Percentiles rank a stretch among this genome's conserved stretches.
These are phyloP conservation scores for Eupeodes luniger DNA, from an alignment of 2,888 invertebrate genomes.

Conservation along the genomic window DNA sequence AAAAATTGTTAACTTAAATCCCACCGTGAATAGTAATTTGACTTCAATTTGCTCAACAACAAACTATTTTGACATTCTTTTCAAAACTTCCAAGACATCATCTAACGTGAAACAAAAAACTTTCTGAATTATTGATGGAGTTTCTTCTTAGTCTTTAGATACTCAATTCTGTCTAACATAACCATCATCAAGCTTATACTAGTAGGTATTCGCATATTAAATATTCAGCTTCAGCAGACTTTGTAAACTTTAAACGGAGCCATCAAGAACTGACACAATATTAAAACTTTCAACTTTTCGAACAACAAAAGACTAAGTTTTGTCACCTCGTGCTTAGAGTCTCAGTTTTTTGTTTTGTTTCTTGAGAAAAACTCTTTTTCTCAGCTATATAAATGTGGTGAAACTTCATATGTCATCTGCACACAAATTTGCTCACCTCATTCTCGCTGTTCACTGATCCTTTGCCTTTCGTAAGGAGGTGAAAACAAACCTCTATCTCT, in stretches of 20 bases:
- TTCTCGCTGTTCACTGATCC: not conserved
- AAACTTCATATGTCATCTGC: conserved; percentile 55
- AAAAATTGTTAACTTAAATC: not conserved
- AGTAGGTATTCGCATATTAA: conserved; percentile 28
- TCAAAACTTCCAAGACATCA: conserved; percentile 2
- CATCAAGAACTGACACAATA: conserved; percentile 40
- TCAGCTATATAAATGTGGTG: conserved; percentile 7
- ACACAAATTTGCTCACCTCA: conserved; percentile 38
- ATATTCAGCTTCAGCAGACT: conserved; percentile 57
- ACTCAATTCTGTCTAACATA: too few species aligned
- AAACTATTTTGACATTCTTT: conserved; percentile 16
- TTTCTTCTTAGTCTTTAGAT: not conserved
- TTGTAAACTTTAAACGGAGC: conserved; percentile 53
- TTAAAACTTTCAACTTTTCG: conserved; percentile 41
- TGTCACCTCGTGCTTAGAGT: conserved; percentile 10
- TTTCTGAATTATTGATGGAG: conserved; percentile 40
- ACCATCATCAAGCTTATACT: not conserved
- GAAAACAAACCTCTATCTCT: conserved; percentile 1
- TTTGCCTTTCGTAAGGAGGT: conserved; percentile 11
- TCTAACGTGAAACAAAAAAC: not conserved
- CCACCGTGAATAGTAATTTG: conserved; percentile 12
- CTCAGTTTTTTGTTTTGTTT: not conserved
- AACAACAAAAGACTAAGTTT: conserved; percentile 60
- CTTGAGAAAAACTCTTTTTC: not conserved
- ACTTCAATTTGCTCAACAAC: conserved; percentile 1